Evolutionary conservation across 64 coral and sea anemone genomes (phyloP), one percentile per base, ranked within the genome.

Genomic region (Astreopora myriophthalma): DNA sequence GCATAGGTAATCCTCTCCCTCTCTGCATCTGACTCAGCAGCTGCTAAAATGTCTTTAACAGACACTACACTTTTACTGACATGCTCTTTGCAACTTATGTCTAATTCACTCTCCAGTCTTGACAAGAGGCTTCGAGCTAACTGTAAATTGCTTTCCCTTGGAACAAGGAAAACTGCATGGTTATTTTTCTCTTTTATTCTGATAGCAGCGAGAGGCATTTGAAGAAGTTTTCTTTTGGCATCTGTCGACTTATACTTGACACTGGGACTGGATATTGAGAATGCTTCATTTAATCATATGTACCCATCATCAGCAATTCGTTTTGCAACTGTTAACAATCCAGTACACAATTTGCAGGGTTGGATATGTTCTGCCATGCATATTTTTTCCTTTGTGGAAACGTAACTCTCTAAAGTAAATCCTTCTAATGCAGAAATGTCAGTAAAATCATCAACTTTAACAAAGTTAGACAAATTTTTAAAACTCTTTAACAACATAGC

Each of bases 211-310:
- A 94, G 38, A 33, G 92, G 92, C 28, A 94, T 70, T 37, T 94
- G 92, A 3, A 94, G 48, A 2, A 94, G 69, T 22, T 94, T 88
- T 49, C 92, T 88, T 88, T 79, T 86, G 25, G 92, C 76, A 94
- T 93, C 71, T 20, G 19, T 64, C 23, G 92, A 34, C 58, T 64
- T 93, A 17, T 88, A 93, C 26, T 77, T 93, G 6, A 88, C 62
- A 16, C 74, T 65, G 40, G 92, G 84, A 67, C 17, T 88, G 46
- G 74, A 70, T 35, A 88, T 93, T 73, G 73, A 1, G 49, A 93
- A 93, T 1, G 92, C 74, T 81, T 80, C 92, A 52, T 88, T 93
- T 33, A 93, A 36, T 71, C 51, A 57, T 19, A 93, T 80, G 63
- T 36, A 93, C 8, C 85, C 75, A 31, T 71, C 61, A 93, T 93